Conservation (phyloP, 1,140 invertebrate species). For the Thaumetopoea pityocampa region DNA sequence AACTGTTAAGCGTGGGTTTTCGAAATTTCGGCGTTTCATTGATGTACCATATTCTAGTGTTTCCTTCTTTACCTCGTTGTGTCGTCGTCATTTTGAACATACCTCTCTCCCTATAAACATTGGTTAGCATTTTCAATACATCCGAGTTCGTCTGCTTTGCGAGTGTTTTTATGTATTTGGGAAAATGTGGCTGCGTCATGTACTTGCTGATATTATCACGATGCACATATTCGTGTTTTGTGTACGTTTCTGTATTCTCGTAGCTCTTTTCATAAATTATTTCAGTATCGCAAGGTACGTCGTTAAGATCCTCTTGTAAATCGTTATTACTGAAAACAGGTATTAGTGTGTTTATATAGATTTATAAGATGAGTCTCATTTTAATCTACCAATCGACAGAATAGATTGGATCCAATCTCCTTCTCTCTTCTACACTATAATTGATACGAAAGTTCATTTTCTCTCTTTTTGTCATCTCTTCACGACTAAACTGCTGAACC, state of each 20-base stretch:
- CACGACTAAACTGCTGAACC: too few species aligned
- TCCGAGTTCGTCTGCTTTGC: conserved; percentile 16
- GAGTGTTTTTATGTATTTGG: conserved; percentile 21
- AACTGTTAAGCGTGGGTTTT: too few species aligned
- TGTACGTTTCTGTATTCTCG: conserved; percentile 5
- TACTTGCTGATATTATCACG: conserved; percentile 24
- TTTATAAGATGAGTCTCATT: too few species aligned
- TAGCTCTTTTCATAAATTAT: conserved; percentile 1
- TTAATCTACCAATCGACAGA: too few species aligned
- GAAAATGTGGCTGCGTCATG: conserved; percentile 21
- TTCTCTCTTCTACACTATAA: too few species aligned
- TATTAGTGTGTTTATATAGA: too few species aligned
- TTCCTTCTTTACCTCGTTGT: conserved; percentile 16
- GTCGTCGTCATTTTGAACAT: conserved; percentile 30
- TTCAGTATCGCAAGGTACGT: neutral
- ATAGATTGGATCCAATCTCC: too few species aligned
- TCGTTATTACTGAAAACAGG: too few species aligned
- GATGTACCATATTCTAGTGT: conserved; percentile 22
- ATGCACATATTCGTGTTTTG: conserved; percentile 26
- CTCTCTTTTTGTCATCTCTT: too few species aligned
- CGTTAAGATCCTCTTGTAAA: neutral
- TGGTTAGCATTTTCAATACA: conserved; percentile 20
- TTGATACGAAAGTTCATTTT: too few species aligned
- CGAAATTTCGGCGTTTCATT: too few species aligned
- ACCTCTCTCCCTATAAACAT: conserved; percentile 21